Evolutionary conservation across 2,797 vertebrate species (phyloP).

Genomic region (Stomatorhinus walkeri): DNA sequence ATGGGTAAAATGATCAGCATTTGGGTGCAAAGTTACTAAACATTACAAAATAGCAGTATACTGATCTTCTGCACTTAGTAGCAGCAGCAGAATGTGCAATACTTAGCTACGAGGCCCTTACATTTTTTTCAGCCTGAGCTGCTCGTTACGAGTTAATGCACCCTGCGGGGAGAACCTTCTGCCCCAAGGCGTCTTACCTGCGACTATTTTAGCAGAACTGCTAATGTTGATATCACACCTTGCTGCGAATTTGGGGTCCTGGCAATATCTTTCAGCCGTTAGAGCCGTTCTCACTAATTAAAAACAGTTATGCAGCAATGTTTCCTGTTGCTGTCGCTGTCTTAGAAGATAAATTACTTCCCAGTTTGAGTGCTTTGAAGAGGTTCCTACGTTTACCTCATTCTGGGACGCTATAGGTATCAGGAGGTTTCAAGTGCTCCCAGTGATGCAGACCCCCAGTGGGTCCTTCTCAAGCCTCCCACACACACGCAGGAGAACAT

Average conservation of each 20-base stretch:
- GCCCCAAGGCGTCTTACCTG: neutral
- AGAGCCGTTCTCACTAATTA: slow-evolving; percentile 46
- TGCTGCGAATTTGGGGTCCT: slow-evolving; percentile 7
- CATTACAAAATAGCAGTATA: neutral
- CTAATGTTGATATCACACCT: slow-evolving; percentile 13
- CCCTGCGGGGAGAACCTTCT: neutral
- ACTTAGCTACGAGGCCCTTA: neutral
- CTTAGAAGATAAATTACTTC: slow-evolving; percentile 32
- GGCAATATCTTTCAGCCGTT: slow-evolving; percentile 12
- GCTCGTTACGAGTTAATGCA: neutral
- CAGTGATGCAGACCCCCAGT: slow-evolving; percentile 19
- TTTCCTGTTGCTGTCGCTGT: slow-evolving; percentile 38
- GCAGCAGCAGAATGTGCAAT: neutral
- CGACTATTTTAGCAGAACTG: slow-evolving; percentile 12
- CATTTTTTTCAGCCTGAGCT: neutral
- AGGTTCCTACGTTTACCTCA: slow-evolving; percentile 14
- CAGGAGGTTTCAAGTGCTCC: neutral
- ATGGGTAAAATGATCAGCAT: neutral
- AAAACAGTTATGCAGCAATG: slow-evolving; percentile 44
- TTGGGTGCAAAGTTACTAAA: neutral
- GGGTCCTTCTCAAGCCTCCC: slow-evolving; percentile 12
- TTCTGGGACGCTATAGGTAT: slow-evolving; percentile 5
- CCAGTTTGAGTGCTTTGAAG: slow-evolving; percentile 33
- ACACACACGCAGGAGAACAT: slow-evolving; percentile 26
- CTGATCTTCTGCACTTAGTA: neutral